These are phyloP conservation scores for Thymelicus acteon DNA, from an alignment of 2,888 invertebrate species.

Conservation along the genomic window DNA sequence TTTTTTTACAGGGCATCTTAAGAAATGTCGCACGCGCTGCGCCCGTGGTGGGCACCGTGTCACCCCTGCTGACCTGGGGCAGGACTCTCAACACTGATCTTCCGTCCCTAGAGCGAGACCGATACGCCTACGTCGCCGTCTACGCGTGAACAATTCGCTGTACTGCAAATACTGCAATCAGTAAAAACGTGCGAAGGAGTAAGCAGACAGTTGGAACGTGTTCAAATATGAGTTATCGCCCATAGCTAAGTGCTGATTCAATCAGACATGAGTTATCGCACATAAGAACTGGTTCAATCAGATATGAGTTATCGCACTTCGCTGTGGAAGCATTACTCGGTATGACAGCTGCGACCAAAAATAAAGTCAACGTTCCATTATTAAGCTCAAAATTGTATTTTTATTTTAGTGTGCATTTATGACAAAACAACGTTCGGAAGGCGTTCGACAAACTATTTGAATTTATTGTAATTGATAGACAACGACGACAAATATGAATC, in stretches of 20 bases:
- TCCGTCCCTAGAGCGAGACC: constrained; percentile 63
- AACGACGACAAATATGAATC: background rate
- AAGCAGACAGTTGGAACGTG: no score
- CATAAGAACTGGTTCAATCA: background rate
- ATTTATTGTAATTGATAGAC: background rate
- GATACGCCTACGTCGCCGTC: constrained; percentile 65
- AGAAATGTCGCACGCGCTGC: constrained; percentile 77
- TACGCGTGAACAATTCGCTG: constrained; percentile 42
- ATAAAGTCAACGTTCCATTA: constrained; percentile 15
- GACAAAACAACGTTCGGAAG: constrained; percentile 9
- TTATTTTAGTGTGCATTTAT: constrained; percentile 34
- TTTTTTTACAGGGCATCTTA: constrained; percentile 65
- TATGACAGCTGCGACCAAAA: constrained; percentile 7
- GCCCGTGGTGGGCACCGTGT: constrained; percentile 80
- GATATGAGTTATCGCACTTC: background rate
- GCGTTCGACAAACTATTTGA: background rate
- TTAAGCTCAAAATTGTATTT: constrained; percentile 20
- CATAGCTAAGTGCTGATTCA: background rate
- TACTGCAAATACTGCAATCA: background rate
- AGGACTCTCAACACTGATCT: constrained; percentile 78
- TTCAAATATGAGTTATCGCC: background rate
- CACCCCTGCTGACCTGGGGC: constrained; percentile 79
- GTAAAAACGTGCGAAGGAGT: background rate
- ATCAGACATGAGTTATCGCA: background rate
- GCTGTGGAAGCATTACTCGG: background rate